Conservation (phyloP, 2,888 invertebrate genomes). For the Limnephilus lunatus region DNA sequence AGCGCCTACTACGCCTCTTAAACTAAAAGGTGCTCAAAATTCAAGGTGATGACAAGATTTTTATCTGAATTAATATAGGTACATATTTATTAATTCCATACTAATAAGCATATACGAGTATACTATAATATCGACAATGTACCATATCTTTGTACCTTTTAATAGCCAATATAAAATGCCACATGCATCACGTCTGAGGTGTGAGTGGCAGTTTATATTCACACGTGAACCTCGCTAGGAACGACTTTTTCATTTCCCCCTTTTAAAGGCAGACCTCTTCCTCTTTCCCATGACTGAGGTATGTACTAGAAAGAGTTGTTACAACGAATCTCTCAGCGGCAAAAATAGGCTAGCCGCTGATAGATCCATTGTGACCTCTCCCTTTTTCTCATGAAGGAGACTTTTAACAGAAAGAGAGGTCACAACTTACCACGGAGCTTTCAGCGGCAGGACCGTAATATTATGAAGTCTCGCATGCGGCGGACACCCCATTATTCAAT, state of each 20-base stretch:
- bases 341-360: not conserved
- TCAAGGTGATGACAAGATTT: not conserved
- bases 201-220: conserved; percentile 19
- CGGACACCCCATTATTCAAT: conserved; percentile 36
- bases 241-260: not conserved
- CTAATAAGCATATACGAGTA: too few relatives aligned
- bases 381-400: not conserved
- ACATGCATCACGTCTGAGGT: conserved; percentile 4
- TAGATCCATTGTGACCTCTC: not conserved
- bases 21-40: not conserved
- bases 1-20: too few relatives aligned
- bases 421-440: not conserved
- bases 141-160: not conserved
- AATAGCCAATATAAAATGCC: not conserved
- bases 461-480: conserved; percentile 8
- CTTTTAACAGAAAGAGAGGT: not conserved
- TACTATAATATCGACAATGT: not conserved
- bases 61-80: not conserved
- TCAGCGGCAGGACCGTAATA: not conserved
- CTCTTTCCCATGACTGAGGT: not conserved
- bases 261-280: not conserved
- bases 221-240: not conserved
- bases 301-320: too few relatives aligned
- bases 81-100: not conserved
- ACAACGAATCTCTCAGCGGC: too few relatives aligned